phyloP scores from a whole-genome alignment of 2,113 vertebrate species.

The Scalopus aquaticus region DNA sequence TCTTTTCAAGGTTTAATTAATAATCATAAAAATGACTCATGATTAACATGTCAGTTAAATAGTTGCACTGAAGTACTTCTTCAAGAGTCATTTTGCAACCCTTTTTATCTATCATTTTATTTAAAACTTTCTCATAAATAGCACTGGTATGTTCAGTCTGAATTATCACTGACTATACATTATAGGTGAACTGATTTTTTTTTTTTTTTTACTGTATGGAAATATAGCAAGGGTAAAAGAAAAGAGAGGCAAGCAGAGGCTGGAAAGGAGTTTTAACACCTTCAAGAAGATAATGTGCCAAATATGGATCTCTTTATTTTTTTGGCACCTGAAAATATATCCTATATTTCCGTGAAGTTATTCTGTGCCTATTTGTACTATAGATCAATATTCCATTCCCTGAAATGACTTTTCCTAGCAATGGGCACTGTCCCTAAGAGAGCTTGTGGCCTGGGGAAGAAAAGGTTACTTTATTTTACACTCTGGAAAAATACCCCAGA shows the following conservation, averaged over 20 bases:
- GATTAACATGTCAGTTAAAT: slow-evolving; percentile 10
- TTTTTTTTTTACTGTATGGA: background rate
- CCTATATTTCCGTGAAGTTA: background rate
- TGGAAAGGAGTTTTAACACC: background rate
- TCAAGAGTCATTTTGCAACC: background rate
- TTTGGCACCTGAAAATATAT: background rate
- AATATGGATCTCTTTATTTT: background rate
- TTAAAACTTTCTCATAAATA: slow-evolving; percentile 11
- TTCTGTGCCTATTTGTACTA: background rate
- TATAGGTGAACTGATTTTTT: background rate
- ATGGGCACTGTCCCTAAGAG: background rate
- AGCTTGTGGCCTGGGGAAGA: background rate
- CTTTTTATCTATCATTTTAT: background rate
- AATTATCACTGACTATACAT: background rate
- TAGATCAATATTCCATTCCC: background rate
- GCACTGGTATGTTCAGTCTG: background rate
- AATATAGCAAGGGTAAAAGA: background rate
- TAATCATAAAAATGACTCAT: background rate
- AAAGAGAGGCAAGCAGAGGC: background rate
- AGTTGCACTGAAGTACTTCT: background rate
- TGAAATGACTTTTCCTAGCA: background rate
- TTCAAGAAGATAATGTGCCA: background rate
- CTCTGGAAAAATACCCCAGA: slow-evolving; percentile 23
- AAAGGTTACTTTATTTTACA: slow-evolving; percentile 51
- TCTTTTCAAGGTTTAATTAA: background rate